phyloP scores from a whole-genome alignment of 2,113 vertebrate species.

The Dolichallabes microphthalmus region DNA sequence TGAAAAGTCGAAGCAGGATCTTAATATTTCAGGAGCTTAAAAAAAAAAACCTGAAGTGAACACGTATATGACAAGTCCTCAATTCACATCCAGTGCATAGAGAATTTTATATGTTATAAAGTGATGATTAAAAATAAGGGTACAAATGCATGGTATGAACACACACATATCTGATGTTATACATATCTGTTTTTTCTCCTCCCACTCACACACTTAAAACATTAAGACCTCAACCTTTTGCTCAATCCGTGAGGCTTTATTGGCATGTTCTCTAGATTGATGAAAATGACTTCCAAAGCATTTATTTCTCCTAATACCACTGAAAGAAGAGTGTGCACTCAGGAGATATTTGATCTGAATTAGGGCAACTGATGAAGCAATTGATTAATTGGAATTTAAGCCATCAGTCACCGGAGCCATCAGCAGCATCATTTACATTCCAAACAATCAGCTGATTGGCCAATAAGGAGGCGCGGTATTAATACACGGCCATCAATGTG shows the following conservation, averaged over 20 bases:
- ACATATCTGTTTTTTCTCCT: background rate
- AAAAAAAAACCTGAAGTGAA: background rate
- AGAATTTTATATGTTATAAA: background rate
- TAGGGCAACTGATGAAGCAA: constrained; percentile 94
- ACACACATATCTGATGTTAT: constrained; percentile 9
- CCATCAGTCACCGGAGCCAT: constrained; percentile 94
- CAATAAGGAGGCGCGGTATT: constrained; percentile 82
- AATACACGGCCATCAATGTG: constrained; percentile 83
- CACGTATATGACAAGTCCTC: background rate
- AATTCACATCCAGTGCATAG: background rate
- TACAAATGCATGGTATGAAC: constrained; percentile 18
- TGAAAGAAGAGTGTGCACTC: constrained; percentile 82
- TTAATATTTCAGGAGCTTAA: constrained; percentile 68
- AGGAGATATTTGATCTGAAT: constrained; percentile 97
- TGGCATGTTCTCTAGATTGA: constrained; percentile 83
- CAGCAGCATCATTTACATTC: constrained; percentile 94
- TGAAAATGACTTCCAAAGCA: constrained; percentile 89
- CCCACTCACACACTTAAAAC: constrained; percentile 65
- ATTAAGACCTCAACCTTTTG: constrained; percentile 71
- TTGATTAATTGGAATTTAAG: constrained; percentile 99
- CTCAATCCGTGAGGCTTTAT: constrained; percentile 70
- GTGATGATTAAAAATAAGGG: background rate
- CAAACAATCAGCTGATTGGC: constrained; percentile 91
- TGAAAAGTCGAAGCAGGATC: constrained; percentile 56
- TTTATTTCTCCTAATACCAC: constrained; percentile 88